phyloP scores from a whole-genome alignment of 1,140 invertebrate species.

The Elymnias hypermnestra region DNA sequence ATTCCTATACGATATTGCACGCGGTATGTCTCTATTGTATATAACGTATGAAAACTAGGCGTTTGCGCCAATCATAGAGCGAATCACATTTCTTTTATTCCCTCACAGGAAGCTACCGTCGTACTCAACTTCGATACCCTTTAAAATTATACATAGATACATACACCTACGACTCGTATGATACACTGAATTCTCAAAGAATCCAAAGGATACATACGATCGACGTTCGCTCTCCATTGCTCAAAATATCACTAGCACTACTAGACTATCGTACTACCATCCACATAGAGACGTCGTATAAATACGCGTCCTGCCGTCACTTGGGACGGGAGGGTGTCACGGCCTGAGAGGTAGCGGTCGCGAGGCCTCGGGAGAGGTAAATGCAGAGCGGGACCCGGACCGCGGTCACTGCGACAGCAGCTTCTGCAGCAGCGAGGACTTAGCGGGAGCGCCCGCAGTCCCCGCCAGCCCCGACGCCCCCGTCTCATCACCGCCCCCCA shows the following conservation, averaged over 20 bases:
- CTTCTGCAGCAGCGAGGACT: conserved; percentile 86
- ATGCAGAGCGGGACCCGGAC: conserved; percentile 28
- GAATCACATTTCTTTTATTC: conserved; percentile 44
- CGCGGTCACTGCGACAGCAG: conserved; percentile 83
- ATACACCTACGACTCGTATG: conserved; percentile 32
- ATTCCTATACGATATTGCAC: conserved; percentile 71
- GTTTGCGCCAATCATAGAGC: conserved; percentile 44
- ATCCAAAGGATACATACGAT: conserved; percentile 34
- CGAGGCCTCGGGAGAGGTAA: conserved; percentile 38
- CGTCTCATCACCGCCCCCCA: conserved; percentile 45
- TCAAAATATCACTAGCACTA: conserved; percentile 68
- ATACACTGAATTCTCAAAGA: conserved; percentile 39
- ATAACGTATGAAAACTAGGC: conserved; percentile 47
- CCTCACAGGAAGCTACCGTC: conserved; percentile 54
- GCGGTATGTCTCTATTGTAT: conserved; percentile 59
- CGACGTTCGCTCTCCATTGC: conserved; percentile 38
- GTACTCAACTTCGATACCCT: conserved; percentile 35
- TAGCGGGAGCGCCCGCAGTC: conserved; percentile 71
- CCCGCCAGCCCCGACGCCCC: conserved; percentile 21
- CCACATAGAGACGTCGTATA: conserved; percentile 34
- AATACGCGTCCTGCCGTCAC: conserved; percentile 36
- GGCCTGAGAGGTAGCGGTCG: conserved; percentile 61
- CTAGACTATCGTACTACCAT: conserved; percentile 44
- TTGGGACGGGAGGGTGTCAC: conserved; percentile 43
- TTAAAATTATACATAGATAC: conserved; percentile 48